Evolutionary conservation across 2,888 invertebrate genomes (phyloP), one percentile per base, ranked within the genome.

Genomic region (Homarus gammarus): DNA sequence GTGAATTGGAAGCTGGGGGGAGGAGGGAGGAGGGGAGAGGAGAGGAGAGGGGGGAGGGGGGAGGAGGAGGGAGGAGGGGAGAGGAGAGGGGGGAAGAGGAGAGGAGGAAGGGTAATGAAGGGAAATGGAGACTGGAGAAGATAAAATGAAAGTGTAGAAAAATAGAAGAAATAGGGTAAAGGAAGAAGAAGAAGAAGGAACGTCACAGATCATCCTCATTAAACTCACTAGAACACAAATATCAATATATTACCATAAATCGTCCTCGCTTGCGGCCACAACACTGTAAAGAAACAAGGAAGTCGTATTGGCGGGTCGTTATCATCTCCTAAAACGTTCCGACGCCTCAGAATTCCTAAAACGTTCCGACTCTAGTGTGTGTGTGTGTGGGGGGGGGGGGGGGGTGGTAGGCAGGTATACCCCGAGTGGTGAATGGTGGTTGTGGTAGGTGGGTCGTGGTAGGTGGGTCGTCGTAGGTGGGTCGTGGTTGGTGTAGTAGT

Each of bases 21-120:
- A 31, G 8, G 0, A 36, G 8, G 31, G 12, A 36, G 70, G 70
- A 36, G 51, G 22, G 31, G 8, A 51, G 31, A 27, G 18, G 64
- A 18, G 22, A 18, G 51, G 56, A 33, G 31, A 18, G 56, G 51
- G 3, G 49, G 78, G 78, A 78, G 15, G 49, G 49, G 15, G 44
- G 75, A 75, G 44, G 75, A 75, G 78, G 78, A 78, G 15, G 49
- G 49, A 15, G 44, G 75, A 75, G n/a, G 40, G 49, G 44, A 77
- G 10, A 2, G 3, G n/a, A 27, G 40, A 38, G 40, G 38, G 27
- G n/a, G 31, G 49, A 27, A 27, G 49, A n/a, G 49, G 27, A 2
- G 44, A 27, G 12, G 44, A n/a, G n/a, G 49, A 0, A 1, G 68
- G n/a, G 6, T 1, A 2, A n/a, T 31, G 12, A 5, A n/a, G 15